These are phyloP conservation scores for Dynastes grantii DNA, from an alignment of 2,888 invertebrate species.

Conservation along the genomic window DNA sequence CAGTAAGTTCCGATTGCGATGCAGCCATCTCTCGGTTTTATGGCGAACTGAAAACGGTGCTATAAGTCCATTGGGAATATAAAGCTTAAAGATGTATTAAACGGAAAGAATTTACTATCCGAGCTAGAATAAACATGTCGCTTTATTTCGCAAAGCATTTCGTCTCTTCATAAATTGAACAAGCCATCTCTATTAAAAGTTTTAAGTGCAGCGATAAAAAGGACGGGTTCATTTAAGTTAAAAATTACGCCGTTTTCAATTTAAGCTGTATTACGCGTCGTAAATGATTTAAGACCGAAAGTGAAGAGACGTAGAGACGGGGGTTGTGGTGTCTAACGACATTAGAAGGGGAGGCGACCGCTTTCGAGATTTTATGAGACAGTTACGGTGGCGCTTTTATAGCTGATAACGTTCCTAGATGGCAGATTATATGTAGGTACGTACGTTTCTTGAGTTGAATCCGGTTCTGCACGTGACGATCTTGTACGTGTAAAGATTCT, in stretches of 20 bases:
- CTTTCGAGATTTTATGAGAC: conserved; percentile 23
- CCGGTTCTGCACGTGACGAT: conserved; percentile 3
- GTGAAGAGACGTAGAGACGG: not conserved
- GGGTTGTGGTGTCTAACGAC: not conserved
- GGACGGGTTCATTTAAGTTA: not conserved
- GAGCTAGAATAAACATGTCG: not conserved
- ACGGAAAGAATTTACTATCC: not conserved
- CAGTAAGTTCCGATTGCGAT: not conserved
- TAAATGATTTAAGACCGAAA: conserved; percentile 10
- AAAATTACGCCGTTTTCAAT: conserved; percentile 13
- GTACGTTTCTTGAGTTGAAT: conserved; percentile 1
- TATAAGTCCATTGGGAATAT: not conserved
- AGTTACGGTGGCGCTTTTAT: conserved; percentile 18
- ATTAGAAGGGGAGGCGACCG: not conserved
- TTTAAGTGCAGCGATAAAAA: conserved; percentile 7
- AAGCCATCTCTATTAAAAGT: conserved; percentile 8
- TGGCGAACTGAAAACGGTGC: not conserved
- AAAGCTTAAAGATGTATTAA: not conserved
- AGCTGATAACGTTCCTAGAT: conserved; percentile 22
- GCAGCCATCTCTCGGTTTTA: not conserved
- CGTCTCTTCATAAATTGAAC: not conserved
- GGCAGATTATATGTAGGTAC: not conserved
- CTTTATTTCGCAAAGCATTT: not conserved
- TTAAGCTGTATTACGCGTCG: conserved; percentile 5
- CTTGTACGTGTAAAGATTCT: not conserved